Base-by-base conservation (phyloP, 2,113 vertebrate species). In the Euleptes europaea region DNA sequence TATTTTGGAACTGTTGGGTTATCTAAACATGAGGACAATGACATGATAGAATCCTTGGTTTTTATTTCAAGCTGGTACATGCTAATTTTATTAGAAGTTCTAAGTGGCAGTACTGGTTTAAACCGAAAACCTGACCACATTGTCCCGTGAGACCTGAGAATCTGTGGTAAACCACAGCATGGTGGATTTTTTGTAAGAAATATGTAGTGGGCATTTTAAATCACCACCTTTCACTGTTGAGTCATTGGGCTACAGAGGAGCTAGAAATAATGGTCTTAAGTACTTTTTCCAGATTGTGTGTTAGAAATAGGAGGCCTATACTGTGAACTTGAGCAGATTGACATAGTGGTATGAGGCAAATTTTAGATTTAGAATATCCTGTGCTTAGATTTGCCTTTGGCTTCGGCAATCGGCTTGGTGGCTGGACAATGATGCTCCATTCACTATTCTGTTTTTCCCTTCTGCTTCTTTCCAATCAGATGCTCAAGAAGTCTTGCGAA, bases 401-500 rank as follows among this genome's bases (percentile, higher is more conserved):
- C 26, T 28, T 60, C 1, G n/a, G 19, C 31, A 8, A 23, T 42
- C n/a, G 44, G 7, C 78, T 70, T 84, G 26, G 2, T 21, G 33
- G 14, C 17, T 71, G 35, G 33, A 17, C 26, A 15, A 70, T 26
- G 31, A 28, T 17, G 2, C 5, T 82, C 19, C 60, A 6, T 60
- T 60, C 19, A 31, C 0, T 63, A 60, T 33, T 63, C 8, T n/a
- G 44, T 40, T 35, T 65, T 77, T 60, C 72, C 0, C 83, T 83
- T 91, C 14, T 91, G 67, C 87, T 75, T 70, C 28, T 78, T 0
- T 90, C 84, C 49, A 87, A 92, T 70, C 86, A 95, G 94, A 92
- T 91, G 90, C 84, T 1, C 89, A 88, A 89, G 87, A 92, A 90
- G 93, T 93, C 74, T 80, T 89, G 70, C 78, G 87, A 26, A 82